phyloP scores from a whole-genome alignment of 2,113 vertebrate genomes.

The Brachirus orientalis region DNA sequence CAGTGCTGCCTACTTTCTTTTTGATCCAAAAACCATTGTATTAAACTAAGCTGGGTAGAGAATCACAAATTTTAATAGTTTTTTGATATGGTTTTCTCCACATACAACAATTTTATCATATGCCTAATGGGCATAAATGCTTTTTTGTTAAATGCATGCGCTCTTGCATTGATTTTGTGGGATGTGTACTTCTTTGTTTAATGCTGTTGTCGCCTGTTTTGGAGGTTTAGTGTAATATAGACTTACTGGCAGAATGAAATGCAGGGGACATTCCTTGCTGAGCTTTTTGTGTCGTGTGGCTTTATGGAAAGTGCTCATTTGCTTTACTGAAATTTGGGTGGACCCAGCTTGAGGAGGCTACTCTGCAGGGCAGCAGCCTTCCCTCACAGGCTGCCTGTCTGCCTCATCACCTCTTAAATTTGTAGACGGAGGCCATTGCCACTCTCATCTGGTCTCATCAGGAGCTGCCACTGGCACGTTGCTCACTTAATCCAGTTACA shows the following conservation, averaged over 20 bases:
- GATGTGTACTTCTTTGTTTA: constrained; percentile 22
- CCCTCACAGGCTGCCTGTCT: constrained; percentile 40
- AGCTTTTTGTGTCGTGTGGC: constrained; percentile 81
- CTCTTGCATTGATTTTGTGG: constrained; percentile 12
- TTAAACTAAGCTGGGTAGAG: background rate
- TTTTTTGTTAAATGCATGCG: constrained; percentile 18
- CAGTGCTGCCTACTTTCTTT: background rate
- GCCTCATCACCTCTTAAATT: constrained; percentile 24
- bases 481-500: constrained; percentile 46
- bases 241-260: constrained; percentile 59
- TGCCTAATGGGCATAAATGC: too few species aligned
- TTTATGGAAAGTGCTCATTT: constrained; percentile 82
- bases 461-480: constrained; percentile 8
- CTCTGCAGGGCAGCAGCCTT: constrained; percentile 46
- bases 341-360: constrained; percentile 63
- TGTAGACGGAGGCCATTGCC: constrained; percentile 20
- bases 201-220: constrained; percentile 34
- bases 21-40: constrained; percentile 4
- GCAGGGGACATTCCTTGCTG: constrained; percentile 73
- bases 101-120: background rate
- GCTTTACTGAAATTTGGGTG: constrained; percentile 67
- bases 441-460: constrained; percentile 32
- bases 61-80: background rate
- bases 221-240: constrained; percentile 58
- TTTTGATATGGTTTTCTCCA: background rate